These are phyloP conservation scores for Leptinotarsa juncta DNA, from an alignment of 2,888 invertebrate genomes.

Conservation along the genomic window DNA sequence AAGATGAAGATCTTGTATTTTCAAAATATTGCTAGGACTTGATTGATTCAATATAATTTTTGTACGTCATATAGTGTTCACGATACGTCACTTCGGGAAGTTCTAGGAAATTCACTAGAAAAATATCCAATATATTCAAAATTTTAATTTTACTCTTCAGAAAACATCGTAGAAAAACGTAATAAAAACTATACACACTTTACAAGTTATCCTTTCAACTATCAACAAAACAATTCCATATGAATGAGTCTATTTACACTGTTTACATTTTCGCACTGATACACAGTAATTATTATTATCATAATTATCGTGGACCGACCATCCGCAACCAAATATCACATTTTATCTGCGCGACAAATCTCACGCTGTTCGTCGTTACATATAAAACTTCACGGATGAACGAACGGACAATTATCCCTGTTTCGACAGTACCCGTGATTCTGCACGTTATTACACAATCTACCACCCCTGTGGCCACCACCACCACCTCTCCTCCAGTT, in stretches of 20 bases:
- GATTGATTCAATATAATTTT: too few species aligned
- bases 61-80: too few species aligned
- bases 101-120: too few species aligned
- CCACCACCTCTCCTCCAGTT: constrained; percentile 67
- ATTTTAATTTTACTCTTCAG: background rate
- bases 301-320: background rate
- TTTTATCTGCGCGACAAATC: background rate
- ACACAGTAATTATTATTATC: too few species aligned
- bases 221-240: background rate
- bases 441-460: constrained; percentile 63
- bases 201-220: background rate
- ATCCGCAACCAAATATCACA: constrained; percentile 42
- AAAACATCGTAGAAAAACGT: constrained; percentile 18
- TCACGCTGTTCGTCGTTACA: constrained; percentile 18
- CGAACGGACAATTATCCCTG: constrained; percentile 84
- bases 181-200: constrained; percentile 13
- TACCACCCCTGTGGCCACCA: constrained; percentile 63
- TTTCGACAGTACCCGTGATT: constrained; percentile 84
- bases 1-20: too few species aligned
- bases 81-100: too few species aligned
- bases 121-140: too few species aligned
- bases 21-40: too few species aligned
- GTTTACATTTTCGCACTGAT: background rate
- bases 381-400: constrained; percentile 72
- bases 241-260: background rate